Evolutionary conservation across 2,797 vertebrate genomes (phyloP).

Genomic region (Phylloscopus collybita): DNA sequence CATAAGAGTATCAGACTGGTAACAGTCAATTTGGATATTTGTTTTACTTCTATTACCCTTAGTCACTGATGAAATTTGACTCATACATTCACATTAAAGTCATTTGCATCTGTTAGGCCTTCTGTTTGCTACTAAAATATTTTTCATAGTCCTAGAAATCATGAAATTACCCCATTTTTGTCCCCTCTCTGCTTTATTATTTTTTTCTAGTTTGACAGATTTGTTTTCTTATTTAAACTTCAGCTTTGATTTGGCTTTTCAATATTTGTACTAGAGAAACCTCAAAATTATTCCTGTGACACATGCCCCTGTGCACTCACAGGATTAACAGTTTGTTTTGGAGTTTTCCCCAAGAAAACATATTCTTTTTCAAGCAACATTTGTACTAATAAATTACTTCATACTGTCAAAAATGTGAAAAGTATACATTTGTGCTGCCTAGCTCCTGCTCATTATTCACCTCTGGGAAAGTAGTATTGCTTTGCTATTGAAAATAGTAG

Average conservation of each 20-base stretch:
- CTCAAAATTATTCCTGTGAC: neutral
- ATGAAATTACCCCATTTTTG: neutral
- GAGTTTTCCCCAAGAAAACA: neutral
- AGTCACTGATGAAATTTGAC: neutral
- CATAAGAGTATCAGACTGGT: neutral
- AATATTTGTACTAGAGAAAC: neutral
- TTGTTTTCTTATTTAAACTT: neutral
- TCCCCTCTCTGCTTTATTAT: neutral
- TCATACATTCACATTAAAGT: neutral
- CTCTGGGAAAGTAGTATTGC: neutral
- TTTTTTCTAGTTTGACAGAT: neutral
- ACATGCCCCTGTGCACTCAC: neutral
- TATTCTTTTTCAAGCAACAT: neutral
- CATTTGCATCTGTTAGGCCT: neutral
- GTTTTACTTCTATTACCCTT: neutral
- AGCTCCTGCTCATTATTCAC: neutral
- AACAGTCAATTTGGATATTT: neutral
- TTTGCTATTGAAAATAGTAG: too few relatives aligned
- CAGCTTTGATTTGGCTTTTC: neutral
- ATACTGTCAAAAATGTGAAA: neutral
- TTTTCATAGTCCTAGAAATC: neutral
- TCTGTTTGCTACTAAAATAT: constrained; percentile 23
- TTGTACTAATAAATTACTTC: neutral
- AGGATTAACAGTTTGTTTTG: neutral
- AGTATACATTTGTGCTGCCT: rapidly evolving